These are phyloP conservation scores for Vultur gryphus DNA, from an alignment of 2,797 vertebrate species.

Conservation along the genomic window DNA sequence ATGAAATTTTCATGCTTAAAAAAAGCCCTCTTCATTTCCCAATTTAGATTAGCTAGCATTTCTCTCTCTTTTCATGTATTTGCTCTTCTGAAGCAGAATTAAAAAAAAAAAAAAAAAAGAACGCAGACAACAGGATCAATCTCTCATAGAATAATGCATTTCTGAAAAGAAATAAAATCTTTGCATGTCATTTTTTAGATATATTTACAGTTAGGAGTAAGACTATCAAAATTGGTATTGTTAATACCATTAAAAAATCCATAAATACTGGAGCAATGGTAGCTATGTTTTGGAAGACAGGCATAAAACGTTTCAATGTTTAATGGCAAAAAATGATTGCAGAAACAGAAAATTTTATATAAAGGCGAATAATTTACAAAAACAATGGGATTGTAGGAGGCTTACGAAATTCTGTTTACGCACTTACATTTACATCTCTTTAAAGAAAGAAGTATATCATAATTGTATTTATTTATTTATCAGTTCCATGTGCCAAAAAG, in stretches of 20 bases:
- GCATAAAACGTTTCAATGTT: background rate
- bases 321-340: background rate
- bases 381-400: background rate
- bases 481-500: background rate
- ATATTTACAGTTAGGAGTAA: conserved; percentile 29
- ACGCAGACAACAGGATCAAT: conserved; percentile 63
- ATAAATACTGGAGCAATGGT: background rate
- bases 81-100: conserved; percentile 74
- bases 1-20: conserved; percentile 88
- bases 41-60: conserved; percentile 85
- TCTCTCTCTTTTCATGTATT: conserved; percentile 73
- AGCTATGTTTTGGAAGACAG: background rate
- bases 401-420: background rate
- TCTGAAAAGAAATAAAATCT: conserved; percentile 59
- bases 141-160: conserved; percentile 61
- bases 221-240: background rate
- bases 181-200: conserved; percentile 21
- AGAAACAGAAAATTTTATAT: background rate
- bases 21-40: conserved; percentile 85
- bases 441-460: background rate
- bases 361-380: background rate
- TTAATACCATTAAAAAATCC: conserved; percentile 53
- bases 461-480: background rate
- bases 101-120: conserved; percentile 26
- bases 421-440: background rate